Conservation (phyloP, 1,140 invertebrate species). For the Heterodera carotae region DNA sequence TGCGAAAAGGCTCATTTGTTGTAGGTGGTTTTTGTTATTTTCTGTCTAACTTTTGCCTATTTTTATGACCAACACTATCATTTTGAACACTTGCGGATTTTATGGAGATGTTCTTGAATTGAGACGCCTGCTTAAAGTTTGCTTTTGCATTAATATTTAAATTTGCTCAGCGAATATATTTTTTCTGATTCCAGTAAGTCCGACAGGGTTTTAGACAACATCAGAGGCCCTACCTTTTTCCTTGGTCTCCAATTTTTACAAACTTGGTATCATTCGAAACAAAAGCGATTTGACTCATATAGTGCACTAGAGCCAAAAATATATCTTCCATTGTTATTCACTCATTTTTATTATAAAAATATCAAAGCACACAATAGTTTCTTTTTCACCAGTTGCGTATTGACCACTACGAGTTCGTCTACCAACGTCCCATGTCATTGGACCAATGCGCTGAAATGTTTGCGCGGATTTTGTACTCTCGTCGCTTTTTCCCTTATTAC, state of each 20-base stretch:
- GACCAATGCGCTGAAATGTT: constrained; percentile 89
- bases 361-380: too few species aligned
- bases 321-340: too few species aligned
- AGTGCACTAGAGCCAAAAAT: too few species aligned
- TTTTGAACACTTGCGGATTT: constrained; percentile 86
- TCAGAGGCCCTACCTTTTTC: too few species aligned
- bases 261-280: too few species aligned
- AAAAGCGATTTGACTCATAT: too few species aligned
- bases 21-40: constrained; percentile 58
- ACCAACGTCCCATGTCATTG: constrained; percentile 88
- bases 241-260: too few species aligned
- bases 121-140: constrained; percentile 77
- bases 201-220: too few species aligned
- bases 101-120: constrained; percentile 96
- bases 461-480: constrained; percentile 91
- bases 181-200: too few species aligned
- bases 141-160: neutral
- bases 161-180: neutral
- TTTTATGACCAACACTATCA: constrained; percentile 75
- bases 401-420: constrained; percentile 81
- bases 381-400: constrained; percentile 59
- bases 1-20: constrained; percentile 72
- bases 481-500: constrained; percentile 98
- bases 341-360: too few species aligned
- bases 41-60: constrained; percentile 14